A percentile compares a stretch with the other conserved stretches of the same genome.
Evolutionary conservation across 35 echinoderm and acorn worm genomes (phyloP).

Genomic region (Chiridota heheva): DNA sequence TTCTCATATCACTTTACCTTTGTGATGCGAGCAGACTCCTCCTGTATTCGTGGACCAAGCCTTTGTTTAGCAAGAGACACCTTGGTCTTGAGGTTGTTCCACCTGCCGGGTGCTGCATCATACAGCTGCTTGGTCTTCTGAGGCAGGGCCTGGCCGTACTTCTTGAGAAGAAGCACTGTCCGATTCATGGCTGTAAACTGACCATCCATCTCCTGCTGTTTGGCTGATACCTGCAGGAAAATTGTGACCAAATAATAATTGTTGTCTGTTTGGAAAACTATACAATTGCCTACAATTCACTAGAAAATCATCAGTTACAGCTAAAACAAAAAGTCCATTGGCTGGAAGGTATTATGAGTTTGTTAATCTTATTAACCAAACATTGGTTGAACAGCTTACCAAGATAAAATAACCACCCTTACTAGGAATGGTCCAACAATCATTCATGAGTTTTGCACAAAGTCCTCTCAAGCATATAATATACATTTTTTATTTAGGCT

Average conservation of each 20-base stretch:
- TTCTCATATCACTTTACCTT: conserved; percentile 89
- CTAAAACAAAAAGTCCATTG: no score
- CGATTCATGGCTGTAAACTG: conserved; percentile 99
- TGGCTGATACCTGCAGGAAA: conserved; percentile 91
- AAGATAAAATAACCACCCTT: no score
- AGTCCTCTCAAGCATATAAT: no score
- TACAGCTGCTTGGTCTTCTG: conserved; percentile 80
- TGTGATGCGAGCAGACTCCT: conserved; percentile 94
- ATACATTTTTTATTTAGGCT: no score
- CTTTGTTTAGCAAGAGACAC: conserved; percentile 95
- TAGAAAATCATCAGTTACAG: no score
- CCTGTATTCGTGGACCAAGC: conserved; percentile 91
- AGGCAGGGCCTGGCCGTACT: conserved; percentile 85
- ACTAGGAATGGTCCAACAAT: no score
- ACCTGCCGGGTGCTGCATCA: conserved; percentile 88
- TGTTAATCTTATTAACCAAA: no score
- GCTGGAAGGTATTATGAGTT: no score
- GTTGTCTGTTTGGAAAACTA: no score
- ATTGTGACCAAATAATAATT: neutral
- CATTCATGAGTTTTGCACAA: no score
- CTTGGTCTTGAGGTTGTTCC: conserved; percentile 99
- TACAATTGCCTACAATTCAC: no score
- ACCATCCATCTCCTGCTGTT: conserved; percentile 99
- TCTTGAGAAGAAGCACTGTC: conserved; percentile 87
- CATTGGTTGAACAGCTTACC: no score